Evolutionary conservation across 1,140 invertebrate species (phyloP).

Genomic region (Brachionus manjavacas): DNA sequence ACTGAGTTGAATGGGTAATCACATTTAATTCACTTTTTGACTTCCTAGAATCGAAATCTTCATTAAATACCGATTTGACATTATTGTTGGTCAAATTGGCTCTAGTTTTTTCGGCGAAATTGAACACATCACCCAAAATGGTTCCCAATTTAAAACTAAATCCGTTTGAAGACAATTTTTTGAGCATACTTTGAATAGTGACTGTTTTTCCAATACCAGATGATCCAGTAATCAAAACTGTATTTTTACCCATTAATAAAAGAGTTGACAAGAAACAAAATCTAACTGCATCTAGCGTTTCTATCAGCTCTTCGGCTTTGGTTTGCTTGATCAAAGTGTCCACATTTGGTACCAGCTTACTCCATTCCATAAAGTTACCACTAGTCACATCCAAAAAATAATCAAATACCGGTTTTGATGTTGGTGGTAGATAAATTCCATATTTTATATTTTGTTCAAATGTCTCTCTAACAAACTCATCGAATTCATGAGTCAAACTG

Average conservation of each 20-base stretch:
- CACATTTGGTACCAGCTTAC: conserved; percentile 53
- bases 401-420: conserved; percentile 53
- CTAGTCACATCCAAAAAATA: conserved; percentile 57
- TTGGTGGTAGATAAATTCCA: conserved; percentile 52
- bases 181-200: conserved; percentile 52
- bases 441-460: conserved; percentile 39
- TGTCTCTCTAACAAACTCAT: conserved; percentile 63
- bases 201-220: conserved; percentile 57
- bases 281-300: conserved; percentile 55
- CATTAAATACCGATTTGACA: conserved; percentile 20
- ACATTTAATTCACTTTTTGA: conserved; percentile 8
- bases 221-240: conserved; percentile 55
- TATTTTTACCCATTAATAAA: conserved; percentile 51
- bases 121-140: conserved; percentile 37
- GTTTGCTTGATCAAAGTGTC: conserved; percentile 37
- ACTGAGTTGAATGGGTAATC: conserved; percentile 14
- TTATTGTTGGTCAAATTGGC: conserved; percentile 5
- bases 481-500: conserved; percentile 65
- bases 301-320: conserved; percentile 49
- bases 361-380: conserved; percentile 55
- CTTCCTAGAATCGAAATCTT: background rate
- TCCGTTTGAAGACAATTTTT: conserved; percentile 42
- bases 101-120: conserved; percentile 18
- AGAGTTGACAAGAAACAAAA: conserved; percentile 55
- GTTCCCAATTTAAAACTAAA: background rate